Percentiles rank a stretch among this genome's conserved stretches.
These are phyloP conservation scores for Daktulosphaira vitifoliae DNA, from an alignment of 1,140 invertebrate species.

Conservation along the genomic window DNA sequence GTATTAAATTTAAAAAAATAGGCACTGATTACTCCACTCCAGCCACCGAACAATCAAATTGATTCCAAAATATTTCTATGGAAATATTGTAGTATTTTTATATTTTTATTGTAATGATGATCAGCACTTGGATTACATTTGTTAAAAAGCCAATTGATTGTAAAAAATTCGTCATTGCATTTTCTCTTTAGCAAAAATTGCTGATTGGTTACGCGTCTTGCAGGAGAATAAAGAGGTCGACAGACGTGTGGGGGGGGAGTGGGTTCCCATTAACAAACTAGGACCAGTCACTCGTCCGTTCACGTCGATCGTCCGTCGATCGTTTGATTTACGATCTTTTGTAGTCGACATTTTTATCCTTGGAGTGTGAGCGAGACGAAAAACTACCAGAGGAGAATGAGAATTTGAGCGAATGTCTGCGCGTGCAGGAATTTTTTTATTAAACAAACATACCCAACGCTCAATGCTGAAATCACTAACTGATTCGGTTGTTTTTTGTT, in stretches of 20 bases:
- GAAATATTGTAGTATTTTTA: no score
- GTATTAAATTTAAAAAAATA: no score
- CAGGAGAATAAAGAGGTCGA: conserved; percentile 27
- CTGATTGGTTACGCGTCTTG: no score
- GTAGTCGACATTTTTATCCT: conserved; percentile 31
- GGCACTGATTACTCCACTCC: no score
- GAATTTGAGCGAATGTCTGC: conserved; percentile 22
- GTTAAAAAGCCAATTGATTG: not conserved
- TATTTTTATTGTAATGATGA: no score
- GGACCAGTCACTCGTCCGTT: conserved; percentile 30
- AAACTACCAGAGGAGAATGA: not conserved
- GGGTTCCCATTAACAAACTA: conserved; percentile 26
- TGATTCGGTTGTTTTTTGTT: no score
- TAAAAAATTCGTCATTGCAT: conserved; percentile 14
- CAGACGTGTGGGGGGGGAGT: not conserved
- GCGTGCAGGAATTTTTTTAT: conserved; percentile 32
- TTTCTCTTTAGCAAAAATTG: not conserved
- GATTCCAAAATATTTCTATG: no score
- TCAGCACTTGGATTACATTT: no score
- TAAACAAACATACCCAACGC: no score
- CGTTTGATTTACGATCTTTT: conserved; percentile 33
- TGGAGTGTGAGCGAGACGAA: conserved; percentile 6
- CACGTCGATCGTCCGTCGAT: conserved; percentile 31
- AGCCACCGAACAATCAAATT: no score
- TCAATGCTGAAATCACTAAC: no score